These are phyloP conservation scores for Achroia grisella DNA, from an alignment of 1,140 invertebrate genomes.

Conservation along the genomic window DNA sequence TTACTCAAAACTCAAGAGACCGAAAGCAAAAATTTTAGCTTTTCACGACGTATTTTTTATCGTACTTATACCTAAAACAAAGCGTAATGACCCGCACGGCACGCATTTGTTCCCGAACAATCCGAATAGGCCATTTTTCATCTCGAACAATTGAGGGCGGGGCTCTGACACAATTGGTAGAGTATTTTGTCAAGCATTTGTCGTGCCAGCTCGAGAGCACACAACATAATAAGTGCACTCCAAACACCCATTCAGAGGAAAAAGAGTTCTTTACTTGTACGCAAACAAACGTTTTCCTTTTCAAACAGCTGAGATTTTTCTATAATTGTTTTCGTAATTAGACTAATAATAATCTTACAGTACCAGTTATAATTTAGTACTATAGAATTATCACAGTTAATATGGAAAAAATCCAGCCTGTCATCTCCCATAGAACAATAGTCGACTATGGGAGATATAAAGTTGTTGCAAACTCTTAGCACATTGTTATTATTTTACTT, in stretches of 20 bases:
- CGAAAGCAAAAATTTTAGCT: constrained; percentile 55
- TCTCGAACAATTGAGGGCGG: constrained; percentile 70
- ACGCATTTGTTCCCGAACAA: constrained; percentile 71
- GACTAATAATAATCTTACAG: too few species aligned
- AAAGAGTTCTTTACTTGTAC: constrained; percentile 4
- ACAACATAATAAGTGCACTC: constrained; percentile 52
- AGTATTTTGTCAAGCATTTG: constrained; percentile 70
- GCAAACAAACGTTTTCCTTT: constrained; percentile 5
- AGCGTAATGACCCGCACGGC: constrained; percentile 68
- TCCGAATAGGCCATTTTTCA: constrained; percentile 71
- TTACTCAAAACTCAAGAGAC: constrained; percentile 41
- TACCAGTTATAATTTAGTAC: too few species aligned
- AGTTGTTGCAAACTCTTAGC: too few species aligned
- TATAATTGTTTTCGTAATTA: neutral
- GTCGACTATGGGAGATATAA: too few species aligned
- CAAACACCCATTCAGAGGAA: constrained; percentile 19
- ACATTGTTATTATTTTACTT: too few species aligned
- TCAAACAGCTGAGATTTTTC: neutral
- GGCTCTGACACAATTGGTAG: constrained; percentile 63
- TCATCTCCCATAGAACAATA: too few species aligned
- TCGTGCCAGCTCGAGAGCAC: constrained; percentile 39
- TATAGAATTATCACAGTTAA: too few species aligned
- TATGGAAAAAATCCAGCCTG: too few species aligned
- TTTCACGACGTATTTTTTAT: constrained; percentile 64
- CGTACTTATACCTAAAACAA: constrained; percentile 67